phyloP scores from a whole-genome alignment of 2,113 vertebrate species.

The Amphiprion percula region DNA sequence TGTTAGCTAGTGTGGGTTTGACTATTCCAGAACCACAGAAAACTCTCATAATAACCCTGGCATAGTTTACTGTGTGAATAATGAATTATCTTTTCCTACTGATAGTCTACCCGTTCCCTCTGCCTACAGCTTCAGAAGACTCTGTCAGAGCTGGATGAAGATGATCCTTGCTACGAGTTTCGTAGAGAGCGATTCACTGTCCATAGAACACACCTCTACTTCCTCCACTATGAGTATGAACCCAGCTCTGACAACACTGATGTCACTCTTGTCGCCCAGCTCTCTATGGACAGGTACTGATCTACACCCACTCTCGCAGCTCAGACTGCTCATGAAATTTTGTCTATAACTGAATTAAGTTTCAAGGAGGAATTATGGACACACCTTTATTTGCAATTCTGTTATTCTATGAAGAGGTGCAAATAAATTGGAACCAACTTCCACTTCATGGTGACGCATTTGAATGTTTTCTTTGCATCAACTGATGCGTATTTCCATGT shows the following conservation, averaged over 20 bases:
- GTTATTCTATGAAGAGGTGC: no score
- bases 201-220: conserved; percentile 96
- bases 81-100: no score
- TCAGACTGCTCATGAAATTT: background rate
- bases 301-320: background rate
- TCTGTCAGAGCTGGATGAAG: conserved; percentile 95
- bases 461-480: no score
- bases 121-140: conserved; percentile 95
- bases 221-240: conserved; percentile 95
- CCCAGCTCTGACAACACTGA: conserved; percentile 89
- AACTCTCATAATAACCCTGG: no score
- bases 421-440: no score
- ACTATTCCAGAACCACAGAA: no score
- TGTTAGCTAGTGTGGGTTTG: no score
- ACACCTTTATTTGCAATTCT: no score
- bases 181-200: conserved; percentile 96
- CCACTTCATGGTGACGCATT: no score
- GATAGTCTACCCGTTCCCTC: background rate
- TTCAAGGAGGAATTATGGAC: no score
- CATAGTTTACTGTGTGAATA: no score
- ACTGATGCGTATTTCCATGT: no score
- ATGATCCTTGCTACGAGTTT: conserved; percentile 98
- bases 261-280: conserved; percentile 96
- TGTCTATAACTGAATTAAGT: background rate
- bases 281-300: conserved; percentile 97